Percentiles rank a stretch among this genome's conserved stretches.
These are phyloP conservation scores for Dicaeum eximium DNA, from an alignment of 2,113 vertebrate genomes.

Conservation along the genomic window DNA sequence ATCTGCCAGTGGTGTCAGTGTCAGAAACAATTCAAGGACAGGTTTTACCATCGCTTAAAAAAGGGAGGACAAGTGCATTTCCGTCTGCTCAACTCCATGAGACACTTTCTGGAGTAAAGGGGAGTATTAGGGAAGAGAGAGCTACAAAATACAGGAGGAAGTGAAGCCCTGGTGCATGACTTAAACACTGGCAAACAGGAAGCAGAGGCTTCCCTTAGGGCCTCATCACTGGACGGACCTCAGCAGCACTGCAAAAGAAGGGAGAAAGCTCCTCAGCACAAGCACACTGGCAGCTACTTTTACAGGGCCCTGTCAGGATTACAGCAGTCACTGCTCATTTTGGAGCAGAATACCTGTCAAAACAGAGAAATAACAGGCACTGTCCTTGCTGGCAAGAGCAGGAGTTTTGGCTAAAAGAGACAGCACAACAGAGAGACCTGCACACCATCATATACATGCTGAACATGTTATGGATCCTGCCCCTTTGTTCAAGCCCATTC, in stretches of 20 bases:
- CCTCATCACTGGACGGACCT: not conserved
- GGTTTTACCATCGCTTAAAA: not conserved
- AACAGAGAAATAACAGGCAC: not conserved
- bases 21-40: not conserved
- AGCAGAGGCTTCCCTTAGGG: not conserved
- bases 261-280: not conserved
- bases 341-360: not conserved
- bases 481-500: not conserved
- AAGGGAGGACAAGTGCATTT: not conserved
- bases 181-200: not conserved
- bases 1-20: not conserved
- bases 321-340: not conserved
- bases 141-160: not conserved
- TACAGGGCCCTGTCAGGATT: not conserved
- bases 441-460: rapidly evolving
- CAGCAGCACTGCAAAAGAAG: not conserved
- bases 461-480: not conserved
- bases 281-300: not conserved
- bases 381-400: not conserved
- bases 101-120: not conserved
- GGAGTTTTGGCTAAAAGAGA: not conserved
- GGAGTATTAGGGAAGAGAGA: not conserved
- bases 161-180: not conserved
- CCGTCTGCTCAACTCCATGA: rapidly evolving
- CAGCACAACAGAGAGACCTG: not conserved